phyloP scores from a whole-genome alignment of 2,888 invertebrate species.

The Diploptera punctata region DNA sequence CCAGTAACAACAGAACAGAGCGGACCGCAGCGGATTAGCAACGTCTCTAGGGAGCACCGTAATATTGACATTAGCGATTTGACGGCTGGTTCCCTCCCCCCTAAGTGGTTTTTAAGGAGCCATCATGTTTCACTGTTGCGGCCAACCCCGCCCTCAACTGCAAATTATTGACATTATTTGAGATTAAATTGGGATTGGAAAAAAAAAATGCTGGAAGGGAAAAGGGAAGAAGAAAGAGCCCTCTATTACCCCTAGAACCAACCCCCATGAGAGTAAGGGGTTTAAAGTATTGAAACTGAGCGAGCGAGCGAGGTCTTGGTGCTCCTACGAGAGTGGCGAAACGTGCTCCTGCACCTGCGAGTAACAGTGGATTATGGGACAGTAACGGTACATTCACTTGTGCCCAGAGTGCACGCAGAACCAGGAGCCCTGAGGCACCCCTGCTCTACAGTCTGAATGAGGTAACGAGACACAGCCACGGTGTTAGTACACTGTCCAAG shows the following conservation, averaged over 20 bases:
- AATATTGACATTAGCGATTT: slow-evolving; percentile 45
- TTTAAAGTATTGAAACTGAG: slow-evolving; percentile 29
- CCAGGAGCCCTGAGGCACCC: background rate
- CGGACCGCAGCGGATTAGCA: background rate
- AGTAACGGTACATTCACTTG: no score
- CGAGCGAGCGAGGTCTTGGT: slow-evolving; percentile 21
- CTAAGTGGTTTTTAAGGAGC: slow-evolving; percentile 42
- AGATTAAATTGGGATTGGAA: slow-evolving; percentile 50
- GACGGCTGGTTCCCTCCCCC: slow-evolving; percentile 25
- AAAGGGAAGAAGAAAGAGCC: slow-evolving; percentile 24
- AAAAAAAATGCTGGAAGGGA: slow-evolving; percentile 45
- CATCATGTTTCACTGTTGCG: slow-evolving; percentile 37
- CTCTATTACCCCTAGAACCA: slow-evolving; percentile 28
- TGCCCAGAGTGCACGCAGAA: no score
- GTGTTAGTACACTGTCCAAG: no score
- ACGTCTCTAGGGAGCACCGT: slow-evolving; percentile 18
- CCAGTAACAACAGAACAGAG: background rate
- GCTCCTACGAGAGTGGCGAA: background rate
- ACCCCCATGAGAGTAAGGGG: slow-evolving; percentile 22
- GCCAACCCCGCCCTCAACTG: slow-evolving; percentile 39
- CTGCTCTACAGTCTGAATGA: no score
- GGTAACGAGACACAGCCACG: no score
- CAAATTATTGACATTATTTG: slow-evolving; percentile 48
- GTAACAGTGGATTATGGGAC: no score
- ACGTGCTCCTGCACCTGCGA: background rate